phyloP scores from a whole-genome alignment of 2,888 invertebrate genomes.

The Agrypnus murinus region DNA sequence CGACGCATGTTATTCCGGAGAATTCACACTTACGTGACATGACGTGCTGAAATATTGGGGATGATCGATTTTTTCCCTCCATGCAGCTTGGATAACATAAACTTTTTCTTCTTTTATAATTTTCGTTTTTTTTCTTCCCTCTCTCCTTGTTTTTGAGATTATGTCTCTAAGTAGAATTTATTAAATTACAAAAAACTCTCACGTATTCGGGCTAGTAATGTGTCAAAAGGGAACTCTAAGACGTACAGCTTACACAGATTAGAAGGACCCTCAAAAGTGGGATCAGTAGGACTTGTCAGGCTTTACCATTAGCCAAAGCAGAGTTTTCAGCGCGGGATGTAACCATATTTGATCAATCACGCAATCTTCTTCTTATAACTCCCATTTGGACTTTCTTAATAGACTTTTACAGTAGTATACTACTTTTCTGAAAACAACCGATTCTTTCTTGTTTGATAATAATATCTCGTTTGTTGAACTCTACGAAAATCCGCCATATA shows the following conservation, averaged over 20 bases:
- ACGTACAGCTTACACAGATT: slow-evolving; percentile 20
- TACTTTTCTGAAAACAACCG: too few relatives aligned
- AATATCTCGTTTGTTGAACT: too few relatives aligned
- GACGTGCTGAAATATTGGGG: slow-evolving; percentile 19
- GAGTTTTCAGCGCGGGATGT: neutral
- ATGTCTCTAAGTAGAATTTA: too few relatives aligned
- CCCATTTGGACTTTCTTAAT: neutral
- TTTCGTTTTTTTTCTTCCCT: too few relatives aligned
- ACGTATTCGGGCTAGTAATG: slow-evolving; percentile 8
- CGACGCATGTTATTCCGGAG: slow-evolving; percentile 24
- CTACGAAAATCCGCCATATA: too few relatives aligned
- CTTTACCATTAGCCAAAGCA: slow-evolving; percentile 10
- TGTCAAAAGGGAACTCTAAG: slow-evolving; percentile 15
- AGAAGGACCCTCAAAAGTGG: slow-evolving; percentile 10
- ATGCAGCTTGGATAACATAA: too few relatives aligned
- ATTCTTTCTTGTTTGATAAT: too few relatives aligned
- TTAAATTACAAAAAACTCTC: neutral
- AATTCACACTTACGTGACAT: slow-evolving; percentile 19
- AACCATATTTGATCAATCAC: neutral
- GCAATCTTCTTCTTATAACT: neutral
- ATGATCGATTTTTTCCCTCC: slow-evolving; percentile 14
- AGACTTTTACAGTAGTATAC: neutral
- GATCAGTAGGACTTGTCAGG: slow-evolving; percentile 24
- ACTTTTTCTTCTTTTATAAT: too few relatives aligned
- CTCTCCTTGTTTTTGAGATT: too few relatives aligned